A percentile compares a stretch with the other conserved stretches of the same genome.
phyloP scores from a whole-genome alignment of 37 sponge, comb jelly and placozoan genomes.

The Mnemiopsis leidyi region DNA sequence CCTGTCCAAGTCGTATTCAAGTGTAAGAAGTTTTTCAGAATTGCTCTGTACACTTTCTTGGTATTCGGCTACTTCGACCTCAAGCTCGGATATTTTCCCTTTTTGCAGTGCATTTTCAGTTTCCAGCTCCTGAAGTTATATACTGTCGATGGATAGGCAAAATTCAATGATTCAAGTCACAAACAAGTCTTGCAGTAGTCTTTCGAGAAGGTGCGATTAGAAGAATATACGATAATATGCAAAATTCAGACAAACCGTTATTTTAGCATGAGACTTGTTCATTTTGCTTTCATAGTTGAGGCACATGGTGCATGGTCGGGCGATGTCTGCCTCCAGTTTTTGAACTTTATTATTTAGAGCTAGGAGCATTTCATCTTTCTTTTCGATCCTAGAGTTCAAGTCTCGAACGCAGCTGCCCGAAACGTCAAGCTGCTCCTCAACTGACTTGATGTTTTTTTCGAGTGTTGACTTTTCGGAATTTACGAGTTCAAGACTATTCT shows the following conservation, averaged over 20 bases:
- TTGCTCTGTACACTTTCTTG: not conserved
- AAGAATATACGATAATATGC: no score
- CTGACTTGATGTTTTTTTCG: not conserved
- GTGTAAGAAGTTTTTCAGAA: not conserved
- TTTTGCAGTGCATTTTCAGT: not conserved
- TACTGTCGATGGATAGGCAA: no score
- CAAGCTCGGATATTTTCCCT: not conserved
- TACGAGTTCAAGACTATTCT: not conserved
- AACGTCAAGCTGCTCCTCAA: constrained; percentile 25
- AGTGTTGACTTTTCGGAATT: not conserved
- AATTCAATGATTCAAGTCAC: not conserved
- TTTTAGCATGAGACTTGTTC: constrained; percentile 2
- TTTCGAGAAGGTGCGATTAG: no score
- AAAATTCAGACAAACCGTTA: no score
- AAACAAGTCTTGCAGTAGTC: no score
- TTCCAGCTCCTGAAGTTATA: constrained; percentile 17
- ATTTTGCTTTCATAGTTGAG: constrained; percentile 22
- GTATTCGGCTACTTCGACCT: constrained; percentile 1
- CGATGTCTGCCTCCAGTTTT: constrained; percentile 31
- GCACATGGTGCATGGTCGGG: constrained; percentile 49
- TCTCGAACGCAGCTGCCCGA: constrained; percentile 11
- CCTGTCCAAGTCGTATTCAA: constrained; percentile 57
- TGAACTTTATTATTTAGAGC: constrained; percentile 2
- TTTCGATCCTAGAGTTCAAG: constrained; percentile 9
- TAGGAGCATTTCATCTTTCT: constrained; percentile 58